phyloP scores from a whole-genome alignment of 2,797 vertebrate genomes.

The Dromococcyx pavoninus region DNA sequence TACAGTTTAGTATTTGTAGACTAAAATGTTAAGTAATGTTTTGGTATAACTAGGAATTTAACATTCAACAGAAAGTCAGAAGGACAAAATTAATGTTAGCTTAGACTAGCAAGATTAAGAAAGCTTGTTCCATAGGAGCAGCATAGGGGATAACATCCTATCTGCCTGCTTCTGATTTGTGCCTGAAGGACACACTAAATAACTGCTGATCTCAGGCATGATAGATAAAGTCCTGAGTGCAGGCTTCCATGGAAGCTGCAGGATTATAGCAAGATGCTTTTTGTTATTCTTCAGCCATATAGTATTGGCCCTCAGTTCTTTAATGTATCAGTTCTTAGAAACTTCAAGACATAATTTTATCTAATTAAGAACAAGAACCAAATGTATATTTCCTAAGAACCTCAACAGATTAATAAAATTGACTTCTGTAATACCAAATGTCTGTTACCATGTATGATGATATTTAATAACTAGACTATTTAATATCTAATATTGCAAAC shows the following conservation, averaged over 20 bases:
- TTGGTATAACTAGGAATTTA: not conserved
- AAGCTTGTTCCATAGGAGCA: not conserved
- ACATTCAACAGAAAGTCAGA: not conserved
- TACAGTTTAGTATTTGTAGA: not conserved
- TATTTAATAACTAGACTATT: not conserved
- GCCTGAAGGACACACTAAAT: not conserved
- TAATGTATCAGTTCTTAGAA: fast-evolving
- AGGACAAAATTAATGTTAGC: not conserved
- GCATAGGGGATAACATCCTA: not conserved
- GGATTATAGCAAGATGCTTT: not conserved
- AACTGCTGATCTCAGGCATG: not conserved
- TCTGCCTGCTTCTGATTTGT: not conserved
- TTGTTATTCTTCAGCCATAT: not conserved
- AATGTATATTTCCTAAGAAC: not conserved
- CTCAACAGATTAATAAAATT: not conserved
- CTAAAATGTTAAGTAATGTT: not conserved
- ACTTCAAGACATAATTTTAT: not conserved
- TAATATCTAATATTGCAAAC: not conserved
- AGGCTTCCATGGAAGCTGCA: not conserved
- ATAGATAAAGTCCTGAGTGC: not conserved
- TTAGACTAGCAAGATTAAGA: not conserved
- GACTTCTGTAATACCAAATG: not conserved
- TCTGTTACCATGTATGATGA: not conserved
- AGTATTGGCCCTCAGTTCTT: not conserved
- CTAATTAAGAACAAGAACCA: not conserved